Evolutionary conservation across 2,113 vertebrate species (phyloP).

Genomic region (Aegithalos caudatus): DNA sequence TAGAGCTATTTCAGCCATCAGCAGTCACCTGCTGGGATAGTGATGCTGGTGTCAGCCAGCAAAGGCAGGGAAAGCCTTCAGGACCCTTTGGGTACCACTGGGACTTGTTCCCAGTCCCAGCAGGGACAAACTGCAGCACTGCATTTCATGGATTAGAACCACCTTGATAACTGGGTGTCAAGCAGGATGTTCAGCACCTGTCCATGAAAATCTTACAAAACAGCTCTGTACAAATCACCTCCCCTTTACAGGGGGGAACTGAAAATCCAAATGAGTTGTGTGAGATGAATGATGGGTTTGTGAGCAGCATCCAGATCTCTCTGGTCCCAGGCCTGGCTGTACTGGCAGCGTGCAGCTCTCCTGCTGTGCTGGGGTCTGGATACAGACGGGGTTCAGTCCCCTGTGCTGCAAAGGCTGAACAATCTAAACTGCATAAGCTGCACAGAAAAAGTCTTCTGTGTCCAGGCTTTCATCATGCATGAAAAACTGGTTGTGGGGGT

Average conservation of each 20-base stretch:
- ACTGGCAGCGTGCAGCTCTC: neutral
- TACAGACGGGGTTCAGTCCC: neutral
- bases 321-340: neutral
- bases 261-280: neutral
- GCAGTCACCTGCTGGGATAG: neutral
- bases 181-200: neutral
- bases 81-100: neutral
- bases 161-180: neutral
- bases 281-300: neutral
- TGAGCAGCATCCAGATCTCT: neutral
- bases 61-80: neutral
- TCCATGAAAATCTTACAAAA: neutral
- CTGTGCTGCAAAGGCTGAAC: neutral
- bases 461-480: neutral
- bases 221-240: neutral
- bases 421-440: neutral
- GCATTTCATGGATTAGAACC: neutral
- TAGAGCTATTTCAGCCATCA: neutral
- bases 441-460: neutral
- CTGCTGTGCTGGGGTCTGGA: neutral
- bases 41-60: neutral
- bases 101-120: neutral
- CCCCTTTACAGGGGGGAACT: neutral
- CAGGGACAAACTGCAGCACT: neutral
- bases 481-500: slow-evolving; percentile 52